phyloP scores from a whole-genome alignment of 2,888 invertebrate genomes.

The Papilio protenor region DNA sequence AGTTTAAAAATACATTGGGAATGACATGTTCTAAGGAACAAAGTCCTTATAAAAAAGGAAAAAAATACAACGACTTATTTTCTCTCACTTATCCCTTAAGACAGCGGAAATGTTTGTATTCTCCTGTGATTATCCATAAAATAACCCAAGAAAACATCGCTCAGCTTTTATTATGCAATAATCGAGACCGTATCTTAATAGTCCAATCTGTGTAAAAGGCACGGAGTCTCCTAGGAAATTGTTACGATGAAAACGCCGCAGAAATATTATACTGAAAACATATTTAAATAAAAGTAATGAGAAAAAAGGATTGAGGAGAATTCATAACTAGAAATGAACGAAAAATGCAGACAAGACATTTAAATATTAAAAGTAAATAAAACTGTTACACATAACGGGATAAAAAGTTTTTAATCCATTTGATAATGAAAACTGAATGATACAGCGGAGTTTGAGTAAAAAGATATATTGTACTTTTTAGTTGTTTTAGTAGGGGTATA shows the following conservation, averaged over 20 bases:
- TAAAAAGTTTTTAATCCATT: not conserved
- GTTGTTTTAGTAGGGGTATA: no score
- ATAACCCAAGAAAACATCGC: not conserved
- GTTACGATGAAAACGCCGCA: not conserved
- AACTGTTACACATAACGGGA: not conserved
- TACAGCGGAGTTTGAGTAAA: no score
- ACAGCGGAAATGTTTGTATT: no score
- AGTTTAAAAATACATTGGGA: no score
- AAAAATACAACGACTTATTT: no score
- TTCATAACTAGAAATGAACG: not conserved
- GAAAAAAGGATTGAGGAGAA: not conserved
- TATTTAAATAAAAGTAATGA: not conserved
- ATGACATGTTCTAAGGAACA: no score
- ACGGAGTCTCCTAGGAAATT: conserved; percentile 28
- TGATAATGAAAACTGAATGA: not conserved
- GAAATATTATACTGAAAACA: not conserved
- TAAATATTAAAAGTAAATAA: no score
- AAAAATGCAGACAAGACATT: not conserved
- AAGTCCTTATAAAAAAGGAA: no score
- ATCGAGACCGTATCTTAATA: conserved; percentile 21
- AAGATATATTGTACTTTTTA: no score
- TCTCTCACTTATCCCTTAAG: no score
- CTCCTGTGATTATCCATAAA: not conserved
- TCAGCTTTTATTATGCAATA: conserved; percentile 15
- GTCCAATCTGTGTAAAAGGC: conserved; percentile 32